Evolutionary conservation across 2,797 vertebrate species (phyloP), one percentile per base, ranked within the genome.

Genomic region (Lepilemur ruficaudatus): DNA sequence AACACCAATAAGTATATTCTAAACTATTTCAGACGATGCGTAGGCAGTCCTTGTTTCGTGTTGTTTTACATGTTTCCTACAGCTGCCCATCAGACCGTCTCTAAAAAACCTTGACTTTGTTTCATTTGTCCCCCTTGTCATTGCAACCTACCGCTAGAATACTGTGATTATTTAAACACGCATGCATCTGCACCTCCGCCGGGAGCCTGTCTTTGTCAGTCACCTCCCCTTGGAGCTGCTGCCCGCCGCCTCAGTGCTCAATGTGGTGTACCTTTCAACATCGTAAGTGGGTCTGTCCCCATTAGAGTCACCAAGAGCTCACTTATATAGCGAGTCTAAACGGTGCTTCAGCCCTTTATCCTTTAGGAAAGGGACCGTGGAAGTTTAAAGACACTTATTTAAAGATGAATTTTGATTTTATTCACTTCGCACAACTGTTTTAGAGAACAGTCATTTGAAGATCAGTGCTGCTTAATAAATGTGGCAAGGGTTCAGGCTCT

Each of bases 361-460:
- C 30, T 78, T 63, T 50, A 84, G 89, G 57, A 38, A 83, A 94
- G 75, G 84, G 80, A 93, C 3, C 50, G 63, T 32, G 55, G 28
- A 61, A 35, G 67, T 90, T 95, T 76, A 96, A 95, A 91, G 97
- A 78, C 48, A 94, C 35, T 55, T 84, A 72, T 93, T 93, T 55
- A 59, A 91, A 89, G 55, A 93, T 84, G 57, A 75, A 57, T 94
- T 88, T 89, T 84, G 25, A 87, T 93, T 94, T 89, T 72, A 91
- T 59, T 95, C 46, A 50, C 61, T 95, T 95, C 70, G 91, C 43
- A 35, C 78, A 65, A 95, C 57, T 89, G 67, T 67, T 96, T 93
- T 82, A 96, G 48, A 63, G 85, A 85, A 73, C 22, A n/a, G 13
- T 80, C 46, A 72, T 43, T 30, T 90, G 72, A 90, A 92, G 86